Percentiles rank a stretch among this genome's conserved stretches.
These are phyloP conservation scores for Sminthurinus aureus DNA, from an alignment of 2,888 invertebrate genomes.

Conservation along the genomic window DNA sequence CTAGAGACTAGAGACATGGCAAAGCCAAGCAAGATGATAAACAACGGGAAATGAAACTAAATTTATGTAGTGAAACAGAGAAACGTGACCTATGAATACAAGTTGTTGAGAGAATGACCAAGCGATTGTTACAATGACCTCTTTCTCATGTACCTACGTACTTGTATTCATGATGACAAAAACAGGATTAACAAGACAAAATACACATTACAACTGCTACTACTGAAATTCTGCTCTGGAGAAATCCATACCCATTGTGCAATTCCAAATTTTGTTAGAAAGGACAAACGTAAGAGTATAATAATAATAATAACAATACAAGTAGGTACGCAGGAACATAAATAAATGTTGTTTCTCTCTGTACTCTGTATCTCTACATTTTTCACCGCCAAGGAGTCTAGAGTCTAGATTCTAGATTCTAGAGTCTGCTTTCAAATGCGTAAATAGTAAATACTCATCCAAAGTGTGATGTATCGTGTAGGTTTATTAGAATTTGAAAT, in stretches of 20 bases:
- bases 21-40: neutral
- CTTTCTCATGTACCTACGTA: constrained; percentile 47
- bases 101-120: constrained; percentile 26
- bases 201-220: constrained; percentile 4
- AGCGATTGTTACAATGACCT: constrained; percentile 48
- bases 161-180: constrained; percentile 40
- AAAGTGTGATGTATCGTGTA: too few species aligned
- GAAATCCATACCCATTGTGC: neutral
- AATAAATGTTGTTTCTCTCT: too few species aligned
- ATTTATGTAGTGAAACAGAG: too few species aligned
- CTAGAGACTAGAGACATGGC: too few species aligned
- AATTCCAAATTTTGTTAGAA: neutral
- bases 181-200: constrained; percentile 42
- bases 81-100: constrained; percentile 57
- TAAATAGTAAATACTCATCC: too few species aligned
- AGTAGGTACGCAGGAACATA: neutral
- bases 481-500: too few species aligned
- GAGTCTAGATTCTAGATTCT: neutral
- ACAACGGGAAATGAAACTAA: constrained; percentile 4
- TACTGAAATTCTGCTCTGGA: neutral
- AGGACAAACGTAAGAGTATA: neutral
- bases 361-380: too few species aligned
- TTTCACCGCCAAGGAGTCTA: too few species aligned
- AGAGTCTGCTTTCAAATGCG: too few species aligned
- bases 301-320: neutral